phyloP scores from a whole-genome alignment of 2,797 vertebrate genomes.

The Ctenopoma multispine region DNA sequence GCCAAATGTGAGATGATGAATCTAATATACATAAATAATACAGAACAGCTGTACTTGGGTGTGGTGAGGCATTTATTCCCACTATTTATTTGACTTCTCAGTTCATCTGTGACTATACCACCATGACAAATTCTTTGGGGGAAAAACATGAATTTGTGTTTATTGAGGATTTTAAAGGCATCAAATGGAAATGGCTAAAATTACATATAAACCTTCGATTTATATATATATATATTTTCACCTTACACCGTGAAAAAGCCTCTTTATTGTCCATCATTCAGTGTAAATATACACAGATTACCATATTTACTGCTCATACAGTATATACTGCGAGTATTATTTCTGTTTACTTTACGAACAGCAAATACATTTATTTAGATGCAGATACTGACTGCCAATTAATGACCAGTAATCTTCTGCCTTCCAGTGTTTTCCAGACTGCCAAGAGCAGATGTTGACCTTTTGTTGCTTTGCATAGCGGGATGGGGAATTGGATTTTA shows the following conservation, averaged over 20 bases:
- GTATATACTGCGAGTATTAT: conserved; percentile 1
- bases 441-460: conserved; percentile 71
- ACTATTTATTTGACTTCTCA: background rate
- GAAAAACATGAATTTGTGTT: background rate
- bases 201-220: background rate
- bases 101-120: background rate
- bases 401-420: conserved; percentile 31
- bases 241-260: background rate
- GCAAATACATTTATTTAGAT: conserved; percentile 16
- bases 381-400: conserved; percentile 30
- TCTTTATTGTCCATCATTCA: background rate
- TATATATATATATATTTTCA: background rate
- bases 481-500: conserved; percentile 31
- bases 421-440: conserved; percentile 53
- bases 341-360: background rate
- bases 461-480: conserved; percentile 50
- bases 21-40: no score
- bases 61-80: no score
- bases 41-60: no score
- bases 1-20: no score
- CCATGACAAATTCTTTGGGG: no score
- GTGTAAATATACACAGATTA: background rate
- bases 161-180: background rate
- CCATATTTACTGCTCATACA: background rate
- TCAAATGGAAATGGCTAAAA: background rate